A percentile compares a stretch with the other conserved stretches of the same genome.
These are phyloP conservation scores for Zaprionus taronus DNA, from an alignment of 1,140 invertebrate genomes.

Conservation along the genomic window DNA sequence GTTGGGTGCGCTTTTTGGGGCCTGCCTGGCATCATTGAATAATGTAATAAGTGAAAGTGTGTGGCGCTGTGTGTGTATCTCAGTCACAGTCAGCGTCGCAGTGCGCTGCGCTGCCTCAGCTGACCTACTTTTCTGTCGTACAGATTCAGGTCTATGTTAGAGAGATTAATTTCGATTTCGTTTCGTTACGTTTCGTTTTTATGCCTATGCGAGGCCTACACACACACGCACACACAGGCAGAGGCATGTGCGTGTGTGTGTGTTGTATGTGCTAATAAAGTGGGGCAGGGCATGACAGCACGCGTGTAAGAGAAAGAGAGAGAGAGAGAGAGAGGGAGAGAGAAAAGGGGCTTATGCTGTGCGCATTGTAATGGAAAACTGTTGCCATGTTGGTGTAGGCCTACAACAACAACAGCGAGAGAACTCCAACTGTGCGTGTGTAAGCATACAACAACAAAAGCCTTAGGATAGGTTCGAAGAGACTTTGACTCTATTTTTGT, in stretches of 20 bases:
- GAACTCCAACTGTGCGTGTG: constrained; percentile 18
- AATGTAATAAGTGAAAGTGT: constrained; percentile 85
- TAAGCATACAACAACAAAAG: constrained; percentile 53
- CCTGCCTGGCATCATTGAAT: constrained; percentile 69
- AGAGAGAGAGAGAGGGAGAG: background rate
- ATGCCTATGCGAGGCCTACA: constrained; percentile 50
- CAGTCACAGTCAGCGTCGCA: constrained; percentile 26
- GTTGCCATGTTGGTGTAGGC: constrained; percentile 76
- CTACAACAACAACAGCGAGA: constrained; percentile 12
- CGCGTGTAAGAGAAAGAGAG: background rate
- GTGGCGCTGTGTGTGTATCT: constrained; percentile 51
- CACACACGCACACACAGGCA: constrained; percentile 5
- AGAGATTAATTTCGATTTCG: constrained; percentile 84
- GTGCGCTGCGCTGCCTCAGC: constrained; percentile 52
- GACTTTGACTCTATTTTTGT: constrained; percentile 58
- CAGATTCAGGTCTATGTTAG: constrained; percentile 85
- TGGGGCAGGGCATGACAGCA: constrained; percentile 4
- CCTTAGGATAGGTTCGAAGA: constrained; percentile 72
- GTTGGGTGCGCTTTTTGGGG: constrained; percentile 55
- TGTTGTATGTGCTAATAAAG: constrained; percentile 51
- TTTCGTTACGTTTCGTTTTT: constrained; percentile 60
- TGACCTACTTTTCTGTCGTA: constrained; percentile 84
- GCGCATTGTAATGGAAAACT: constrained; percentile 71
- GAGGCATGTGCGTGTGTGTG: constrained; percentile 26
- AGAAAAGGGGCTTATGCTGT: constrained; percentile 24